Evolutionary conservation across 2,797 vertebrate species (phyloP), one percentile per base, ranked within the genome.

Genomic region (Leptoclinus maculatus): DNA sequence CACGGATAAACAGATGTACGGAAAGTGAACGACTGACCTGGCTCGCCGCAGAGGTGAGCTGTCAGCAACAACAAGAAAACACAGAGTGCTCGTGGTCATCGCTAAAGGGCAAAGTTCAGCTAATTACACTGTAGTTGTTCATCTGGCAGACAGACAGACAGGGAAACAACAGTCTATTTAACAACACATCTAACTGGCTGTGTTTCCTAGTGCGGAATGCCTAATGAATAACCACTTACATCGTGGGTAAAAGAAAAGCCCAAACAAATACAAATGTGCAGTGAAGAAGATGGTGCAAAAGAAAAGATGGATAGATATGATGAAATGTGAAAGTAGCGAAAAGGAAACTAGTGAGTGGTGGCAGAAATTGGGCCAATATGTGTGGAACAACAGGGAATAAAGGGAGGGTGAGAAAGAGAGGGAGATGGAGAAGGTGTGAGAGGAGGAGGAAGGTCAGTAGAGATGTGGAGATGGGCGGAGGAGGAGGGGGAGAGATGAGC

Each of bases 391-490:
- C 86, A 80, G 83, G 83, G 82, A 83, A 90, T 85, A 86, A 82
- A 80, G 74, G 27, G 74, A 89, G 74, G 60, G 80, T 60, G 82
- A 74, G 75, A 74, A 66, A 79, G 66, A 77, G 36, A 41, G 58
- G 62, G 79, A 51, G 53, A 73, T 53, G 34, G 83, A 85, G 86
- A 92, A 93, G 91, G 92, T 92, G 91, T 89, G 88, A 88, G 88
- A 90, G 91, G 85, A 92, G 89, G 83, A 91, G 92, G 92, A 87
- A 93, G 93, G 92, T 94, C 92, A 92, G 91, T 6, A 47, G 81
- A 91, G 89, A 93, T 89, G 88, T 88, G 85, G 87, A 86, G 90
- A 88, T 87, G 87, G 91, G 89, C 41, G 82, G 85, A 84, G 91
- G 88, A 85, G 90, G 87, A 85, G 87, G 85, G 76, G 82, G 80